phyloP scores from a whole-genome alignment of 2,888 invertebrate species.

The Drosophila nr. fundita region DNA sequence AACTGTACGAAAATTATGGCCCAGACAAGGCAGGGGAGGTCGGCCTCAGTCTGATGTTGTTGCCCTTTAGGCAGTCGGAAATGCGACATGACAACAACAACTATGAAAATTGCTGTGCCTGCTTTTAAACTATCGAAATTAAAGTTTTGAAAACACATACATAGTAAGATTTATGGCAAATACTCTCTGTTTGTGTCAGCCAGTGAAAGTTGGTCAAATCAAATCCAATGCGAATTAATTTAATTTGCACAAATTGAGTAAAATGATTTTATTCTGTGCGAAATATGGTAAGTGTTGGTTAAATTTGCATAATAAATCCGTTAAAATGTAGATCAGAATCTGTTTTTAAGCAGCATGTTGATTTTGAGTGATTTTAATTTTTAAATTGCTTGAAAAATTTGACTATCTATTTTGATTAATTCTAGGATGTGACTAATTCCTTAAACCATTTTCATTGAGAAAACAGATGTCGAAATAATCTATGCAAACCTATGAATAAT shows the following conservation, averaged over 20 bases:
- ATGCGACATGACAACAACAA: constrained; percentile 39
- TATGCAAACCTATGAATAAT: too few relatives aligned
- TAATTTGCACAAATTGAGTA: constrained; percentile 3
- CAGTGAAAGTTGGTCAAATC: constrained; percentile 20
- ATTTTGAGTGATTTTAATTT: background rate
- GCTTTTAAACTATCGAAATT: constrained; percentile 32
- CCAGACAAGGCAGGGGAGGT: constrained; percentile 11
- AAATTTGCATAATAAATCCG: background rate
- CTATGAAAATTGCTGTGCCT: constrained; percentile 15
- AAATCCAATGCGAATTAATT: constrained; percentile 5
- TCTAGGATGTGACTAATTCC: background rate
- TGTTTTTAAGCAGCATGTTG: background rate
- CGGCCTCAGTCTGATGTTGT: constrained; percentile 41
- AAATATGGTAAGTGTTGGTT: background rate
- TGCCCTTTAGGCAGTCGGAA: constrained; percentile 49
- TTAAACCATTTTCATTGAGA: background rate
- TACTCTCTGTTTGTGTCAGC: constrained; percentile 12
- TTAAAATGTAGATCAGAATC: background rate
- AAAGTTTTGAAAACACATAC: constrained; percentile 27
- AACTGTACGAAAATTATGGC: constrained; percentile 59
- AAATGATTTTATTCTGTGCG: background rate
- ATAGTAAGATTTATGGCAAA: constrained; percentile 24
- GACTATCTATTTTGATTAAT: background rate
- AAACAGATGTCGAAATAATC: background rate
- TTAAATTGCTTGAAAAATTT: background rate